Conservation (phyloP, 2,888 invertebrate species). For the Lasioglossum oenotherae region DNA sequence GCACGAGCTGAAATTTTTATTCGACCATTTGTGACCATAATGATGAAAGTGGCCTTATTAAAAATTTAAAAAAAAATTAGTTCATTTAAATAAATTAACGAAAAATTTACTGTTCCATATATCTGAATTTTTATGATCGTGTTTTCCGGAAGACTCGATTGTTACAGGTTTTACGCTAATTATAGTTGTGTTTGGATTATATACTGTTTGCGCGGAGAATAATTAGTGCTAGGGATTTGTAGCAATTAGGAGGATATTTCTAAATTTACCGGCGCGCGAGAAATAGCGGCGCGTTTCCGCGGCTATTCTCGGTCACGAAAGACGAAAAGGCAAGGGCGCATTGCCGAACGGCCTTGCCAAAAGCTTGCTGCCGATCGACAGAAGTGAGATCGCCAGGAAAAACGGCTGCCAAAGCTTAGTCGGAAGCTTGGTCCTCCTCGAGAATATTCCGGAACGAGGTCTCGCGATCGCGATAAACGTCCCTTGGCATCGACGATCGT, state of each 20-base stretch:
- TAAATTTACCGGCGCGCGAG: conserved; percentile 36
- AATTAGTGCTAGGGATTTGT: neutral
- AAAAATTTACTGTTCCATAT: neutral
- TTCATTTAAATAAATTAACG: neutral
- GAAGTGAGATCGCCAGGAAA: conserved; percentile 49
- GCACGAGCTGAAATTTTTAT: neutral
- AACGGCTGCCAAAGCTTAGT: conserved; percentile 48
- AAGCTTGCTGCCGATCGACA: conserved; percentile 48
- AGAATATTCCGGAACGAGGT: conserved; percentile 37
- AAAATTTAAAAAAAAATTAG: no score
- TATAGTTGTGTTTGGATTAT: no score
- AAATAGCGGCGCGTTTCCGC: conserved; percentile 34
- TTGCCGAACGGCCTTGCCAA: conserved; percentile 61
- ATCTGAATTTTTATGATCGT: neutral
- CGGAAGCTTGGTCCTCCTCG: conserved; percentile 38
- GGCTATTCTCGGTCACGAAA: conserved; percentile 55
- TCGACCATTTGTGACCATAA: no score
- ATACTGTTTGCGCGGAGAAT: no score
- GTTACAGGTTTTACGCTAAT: no score
- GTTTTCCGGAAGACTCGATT: neutral
- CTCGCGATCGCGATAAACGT: conserved; percentile 24
- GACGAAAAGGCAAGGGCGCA: conserved; percentile 62
- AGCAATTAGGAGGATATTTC: neutral
- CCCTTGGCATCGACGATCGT: conserved; percentile 33
- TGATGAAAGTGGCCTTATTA: no score